These are phyloP conservation scores for Centrocercus urophasianus DNA, from an alignment of 2,113 vertebrate species.

Conservation along the genomic window DNA sequence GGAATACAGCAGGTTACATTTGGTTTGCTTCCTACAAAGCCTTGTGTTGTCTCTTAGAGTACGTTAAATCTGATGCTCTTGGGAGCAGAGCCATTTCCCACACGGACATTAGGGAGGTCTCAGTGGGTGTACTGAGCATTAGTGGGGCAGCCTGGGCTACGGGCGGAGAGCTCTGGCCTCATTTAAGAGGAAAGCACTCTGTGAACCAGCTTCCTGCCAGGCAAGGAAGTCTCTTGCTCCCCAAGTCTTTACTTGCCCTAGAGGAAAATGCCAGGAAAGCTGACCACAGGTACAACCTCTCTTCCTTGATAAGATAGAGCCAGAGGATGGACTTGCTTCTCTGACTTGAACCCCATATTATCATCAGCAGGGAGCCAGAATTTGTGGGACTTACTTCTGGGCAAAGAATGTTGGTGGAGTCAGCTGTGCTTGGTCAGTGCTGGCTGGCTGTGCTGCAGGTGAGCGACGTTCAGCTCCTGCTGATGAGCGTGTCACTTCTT, in stretches of 20 bases:
- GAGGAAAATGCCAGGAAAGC: not conserved
- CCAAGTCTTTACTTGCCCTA: not conserved
- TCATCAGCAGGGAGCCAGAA: not conserved
- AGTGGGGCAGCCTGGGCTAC: not conserved
- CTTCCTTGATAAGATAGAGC: not conserved
- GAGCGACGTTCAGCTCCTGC: not conserved
- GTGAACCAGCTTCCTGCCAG: not conserved
- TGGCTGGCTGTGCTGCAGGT: not conserved
- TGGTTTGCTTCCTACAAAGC: not conserved
- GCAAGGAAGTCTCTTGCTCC: not conserved
- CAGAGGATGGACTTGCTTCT: not conserved
- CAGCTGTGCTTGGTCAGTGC: not conserved
- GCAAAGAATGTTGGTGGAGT: not conserved
- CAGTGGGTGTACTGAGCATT: rapidly evolving
- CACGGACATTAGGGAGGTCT: not conserved
- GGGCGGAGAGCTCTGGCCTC: not conserved
- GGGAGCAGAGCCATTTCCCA: not conserved
- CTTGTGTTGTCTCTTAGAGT: not conserved
- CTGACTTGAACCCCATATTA: not conserved
- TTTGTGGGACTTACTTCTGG: conserved; percentile 60
- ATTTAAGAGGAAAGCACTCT: not conserved
- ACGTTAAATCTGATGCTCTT: not conserved
- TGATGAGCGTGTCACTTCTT: not conserved
- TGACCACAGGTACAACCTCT: not conserved
- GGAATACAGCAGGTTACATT: not conserved